phyloP scores from a whole-genome alignment of 2,113 vertebrate genomes.

The Microcebus ravelobensis region DNA sequence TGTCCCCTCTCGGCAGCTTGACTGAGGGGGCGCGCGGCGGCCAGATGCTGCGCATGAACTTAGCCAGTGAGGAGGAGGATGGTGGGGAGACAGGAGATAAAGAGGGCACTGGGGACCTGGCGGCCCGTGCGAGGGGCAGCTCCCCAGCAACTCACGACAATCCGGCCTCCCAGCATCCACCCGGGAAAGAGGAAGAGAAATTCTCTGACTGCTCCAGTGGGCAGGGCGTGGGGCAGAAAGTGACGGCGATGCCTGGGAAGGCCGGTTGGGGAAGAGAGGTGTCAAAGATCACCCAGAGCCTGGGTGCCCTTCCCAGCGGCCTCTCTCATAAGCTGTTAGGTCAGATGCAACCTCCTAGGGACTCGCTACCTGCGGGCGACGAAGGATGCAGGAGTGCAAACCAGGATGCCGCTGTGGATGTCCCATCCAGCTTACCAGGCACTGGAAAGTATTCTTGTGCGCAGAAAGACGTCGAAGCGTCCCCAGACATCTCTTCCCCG shows the following conservation, averaged over 20 bases:
- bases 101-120: neutral
- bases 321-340: neutral
- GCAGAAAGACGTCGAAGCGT: neutral
- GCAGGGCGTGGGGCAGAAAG: neutral
- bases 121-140: rapidly evolving
- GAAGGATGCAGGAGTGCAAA: neutral
- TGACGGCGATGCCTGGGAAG: neutral
- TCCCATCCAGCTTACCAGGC: neutral
- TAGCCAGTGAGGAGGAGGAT: neutral
- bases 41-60: neutral
- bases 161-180: neutral
- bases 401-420: neutral
- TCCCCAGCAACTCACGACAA: neutral
- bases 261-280: rapidly evolving
- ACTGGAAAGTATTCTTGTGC: neutral
- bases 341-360: neutral
- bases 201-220: neutral
- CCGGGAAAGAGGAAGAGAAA: neutral
- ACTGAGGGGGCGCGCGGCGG: neutral
- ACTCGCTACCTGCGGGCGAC: neutral
- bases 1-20: neutral
- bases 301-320: neutral
- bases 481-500: neutral
- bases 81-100: neutral
- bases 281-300: neutral